Conservation (phyloP, 2,888 invertebrate species). For the Archips crataeganus region DNA sequence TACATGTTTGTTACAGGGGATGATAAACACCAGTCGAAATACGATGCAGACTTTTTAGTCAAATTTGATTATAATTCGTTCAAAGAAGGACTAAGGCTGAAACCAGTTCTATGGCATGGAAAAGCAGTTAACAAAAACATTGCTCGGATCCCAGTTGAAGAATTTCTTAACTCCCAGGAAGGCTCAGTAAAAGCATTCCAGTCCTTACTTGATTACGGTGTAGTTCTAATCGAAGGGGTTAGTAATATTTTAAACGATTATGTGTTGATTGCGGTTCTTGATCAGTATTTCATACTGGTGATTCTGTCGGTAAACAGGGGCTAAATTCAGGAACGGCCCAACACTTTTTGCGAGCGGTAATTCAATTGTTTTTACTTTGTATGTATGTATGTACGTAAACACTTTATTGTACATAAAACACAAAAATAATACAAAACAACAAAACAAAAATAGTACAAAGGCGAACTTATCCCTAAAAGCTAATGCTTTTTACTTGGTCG, state of each 20-base stretch:
- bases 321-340: no score
- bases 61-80: constrained; percentile 67
- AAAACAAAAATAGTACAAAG: no score
- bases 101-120: constrained; percentile 79
- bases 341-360: no score
- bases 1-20: constrained; percentile 76
- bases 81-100: constrained; percentile 61
- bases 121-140: constrained; percentile 67
- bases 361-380: no score
- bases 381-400: no score
- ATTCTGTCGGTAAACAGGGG: no score
- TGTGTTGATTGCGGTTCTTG: no score
- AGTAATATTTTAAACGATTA: constrained; percentile 30
- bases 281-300: no score
- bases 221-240: constrained; percentile 79
- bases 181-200: constrained; percentile 78
- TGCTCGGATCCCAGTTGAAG: constrained; percentile 68
- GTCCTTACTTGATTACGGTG: constrained; percentile 82
- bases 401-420: no score
- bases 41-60: constrained; percentile 75
- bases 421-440: no score
- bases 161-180: constrained; percentile 77
- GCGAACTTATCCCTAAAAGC: no score
- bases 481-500: no score
- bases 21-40: constrained; percentile 85